Base-by-base conservation (phyloP, 2,113 vertebrate genomes). In the Psophia crepitans region DNA sequence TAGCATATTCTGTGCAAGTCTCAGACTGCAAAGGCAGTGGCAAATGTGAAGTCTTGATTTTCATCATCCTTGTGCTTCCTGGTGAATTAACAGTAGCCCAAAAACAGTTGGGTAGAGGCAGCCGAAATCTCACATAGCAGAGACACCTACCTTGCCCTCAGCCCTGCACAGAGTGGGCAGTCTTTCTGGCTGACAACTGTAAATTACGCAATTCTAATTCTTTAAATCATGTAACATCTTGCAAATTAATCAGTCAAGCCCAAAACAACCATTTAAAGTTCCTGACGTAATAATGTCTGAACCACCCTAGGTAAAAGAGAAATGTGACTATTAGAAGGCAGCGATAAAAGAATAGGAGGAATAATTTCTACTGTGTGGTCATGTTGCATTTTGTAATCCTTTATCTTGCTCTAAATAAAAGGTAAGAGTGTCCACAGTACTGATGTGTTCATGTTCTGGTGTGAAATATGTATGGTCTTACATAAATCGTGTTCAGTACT, bases 171-270 rank as follows among this genome's bases (percentile, higher is more conserved):
- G 60, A 84, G 51, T 20, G 77, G 84, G 73, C 35, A 92, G 63
- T 6, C n/a, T 46, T 64, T 68, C 35, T 76, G 70, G 39, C 46
- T 86, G 86, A 53, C 68, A 46, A n/a, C 9, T 5, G 8, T 4
- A 54, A 90, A 81, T 97, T 4, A 86, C 8, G 76, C 86, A 96
- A 97, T 77, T 90, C 64, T 30, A 17, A 32, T 22, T 39, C 90
- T 92, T 82, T n/a, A 66, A 69, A 74, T 92, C 83, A 5, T 84
- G 89, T 83, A 84, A 54, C 64, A 90, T 90, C 95, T 96, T 93
- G 94, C 60, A 92, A 90, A 93, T 70, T 19, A 65, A 53, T 74
- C 86, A 92, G n/a, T 70, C 89, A 81, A 96, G 54, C 58, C 76
- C 76, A 41, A 78, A 80, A 19, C 80, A 70, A 32, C 26, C 3